Conservation (phyloP, 2,113 vertebrate species). For the Microtus pennsylvanicus region DNA sequence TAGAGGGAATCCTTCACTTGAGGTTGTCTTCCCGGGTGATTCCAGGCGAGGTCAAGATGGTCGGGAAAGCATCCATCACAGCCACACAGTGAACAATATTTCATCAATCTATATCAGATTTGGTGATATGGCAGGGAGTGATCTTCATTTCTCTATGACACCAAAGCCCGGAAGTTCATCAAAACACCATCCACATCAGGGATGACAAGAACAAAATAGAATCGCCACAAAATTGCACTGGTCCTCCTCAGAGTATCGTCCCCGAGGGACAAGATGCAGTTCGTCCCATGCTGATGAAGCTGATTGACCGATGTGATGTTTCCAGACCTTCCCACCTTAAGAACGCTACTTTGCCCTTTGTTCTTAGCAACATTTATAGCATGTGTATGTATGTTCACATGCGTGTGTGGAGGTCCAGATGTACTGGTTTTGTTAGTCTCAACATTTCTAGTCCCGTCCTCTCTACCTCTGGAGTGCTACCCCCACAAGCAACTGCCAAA, state of each 20-base stretch:
- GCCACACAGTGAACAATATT: background rate
- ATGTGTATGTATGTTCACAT: background rate
- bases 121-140: background rate
- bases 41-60: background rate
- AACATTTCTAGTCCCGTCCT: background rate
- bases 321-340: background rate
- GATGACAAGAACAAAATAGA: background rate
- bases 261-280: background rate
- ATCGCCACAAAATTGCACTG: background rate
- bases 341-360: background rate
- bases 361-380: background rate
- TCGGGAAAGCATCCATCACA: background rate
- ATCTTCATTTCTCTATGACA: background rate
- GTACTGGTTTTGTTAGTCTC: background rate
- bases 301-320: background rate
- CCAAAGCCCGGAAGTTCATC: background rate
- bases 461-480: background rate
- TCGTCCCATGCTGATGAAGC: background rate
- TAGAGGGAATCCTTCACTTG: background rate
- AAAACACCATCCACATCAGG: background rate
- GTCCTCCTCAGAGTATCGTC: background rate
- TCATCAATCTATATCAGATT: conserved; percentile 14
- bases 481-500: background rate
- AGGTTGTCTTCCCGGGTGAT: background rate
- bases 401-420: background rate